Percentiles rank a stretch among this genome's conserved stretches.
phyloP scores from a whole-genome alignment of 2,797 vertebrate species.

The Diplodus puntazzo region DNA sequence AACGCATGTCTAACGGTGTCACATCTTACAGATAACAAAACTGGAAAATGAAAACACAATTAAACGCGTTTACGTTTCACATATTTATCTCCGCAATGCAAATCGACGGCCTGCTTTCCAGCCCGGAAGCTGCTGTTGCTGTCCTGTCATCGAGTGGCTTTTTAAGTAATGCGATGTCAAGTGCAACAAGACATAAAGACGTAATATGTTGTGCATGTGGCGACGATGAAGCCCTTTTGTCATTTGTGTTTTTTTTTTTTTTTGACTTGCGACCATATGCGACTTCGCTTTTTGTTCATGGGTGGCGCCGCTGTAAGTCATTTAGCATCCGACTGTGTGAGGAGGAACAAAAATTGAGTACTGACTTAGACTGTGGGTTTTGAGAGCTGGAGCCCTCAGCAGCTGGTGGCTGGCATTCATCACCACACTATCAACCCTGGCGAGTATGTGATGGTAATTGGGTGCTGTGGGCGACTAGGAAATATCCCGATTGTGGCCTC shows the following conservation, averaged over 20 bases:
- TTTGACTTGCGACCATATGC: neutral
- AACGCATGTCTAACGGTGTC: too few relatives aligned
- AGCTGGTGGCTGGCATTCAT: conserved; percentile 15
- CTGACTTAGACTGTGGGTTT: neutral
- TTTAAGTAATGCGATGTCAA: neutral
- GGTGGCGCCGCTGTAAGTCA: neutral
- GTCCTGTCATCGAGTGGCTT: too few relatives aligned
- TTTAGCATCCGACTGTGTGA: conserved; percentile 4
- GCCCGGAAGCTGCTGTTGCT: too few relatives aligned
- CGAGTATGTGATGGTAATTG: neutral
- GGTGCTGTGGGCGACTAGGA: neutral
- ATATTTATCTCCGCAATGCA: too few relatives aligned
- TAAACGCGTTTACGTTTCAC: too few relatives aligned
- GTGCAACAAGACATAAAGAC: neutral
- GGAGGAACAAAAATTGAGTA: neutral
- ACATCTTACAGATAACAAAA: too few relatives aligned
- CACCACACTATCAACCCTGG: neutral
- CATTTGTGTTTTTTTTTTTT: neutral
- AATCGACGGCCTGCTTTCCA: too few relatives aligned
- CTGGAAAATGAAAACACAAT: too few relatives aligned
- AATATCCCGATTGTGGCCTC: conserved; percentile 3
- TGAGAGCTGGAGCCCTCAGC: neutral
- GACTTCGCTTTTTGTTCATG: neutral
- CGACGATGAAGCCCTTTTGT: neutral
- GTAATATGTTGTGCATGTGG: too few relatives aligned